phyloP scores from a whole-genome alignment of 2,113 vertebrate genomes.

The Chloroceryle aenea region DNA sequence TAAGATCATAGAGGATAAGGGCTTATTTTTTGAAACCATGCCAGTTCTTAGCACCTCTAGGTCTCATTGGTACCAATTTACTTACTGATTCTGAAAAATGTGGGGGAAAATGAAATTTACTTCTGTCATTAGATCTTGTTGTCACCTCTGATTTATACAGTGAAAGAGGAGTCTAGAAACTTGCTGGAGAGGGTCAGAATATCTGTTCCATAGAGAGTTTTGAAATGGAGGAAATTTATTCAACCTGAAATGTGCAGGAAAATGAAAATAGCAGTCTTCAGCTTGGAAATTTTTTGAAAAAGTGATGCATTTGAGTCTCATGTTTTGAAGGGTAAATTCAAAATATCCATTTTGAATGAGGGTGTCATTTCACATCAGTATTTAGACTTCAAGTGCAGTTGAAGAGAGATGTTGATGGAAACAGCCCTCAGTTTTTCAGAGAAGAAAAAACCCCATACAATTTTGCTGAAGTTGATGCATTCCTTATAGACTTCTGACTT shows the following conservation, averaged over 20 bases:
- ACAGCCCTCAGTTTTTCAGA: not conserved
- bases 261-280: not conserved
- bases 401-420: not conserved
- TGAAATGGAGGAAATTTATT: not conserved
- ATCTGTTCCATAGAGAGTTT: not conserved
- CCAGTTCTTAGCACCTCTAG: not conserved
- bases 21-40: not conserved
- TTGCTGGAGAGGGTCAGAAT: not conserved
- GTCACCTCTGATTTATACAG: not conserved
- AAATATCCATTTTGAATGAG: not conserved
- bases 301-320: not conserved
- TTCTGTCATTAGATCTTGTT: not conserved
- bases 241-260: not conserved
- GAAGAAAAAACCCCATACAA: not conserved
- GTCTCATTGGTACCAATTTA: not conserved
- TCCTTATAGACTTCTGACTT: not conserved
- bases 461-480: not conserved
- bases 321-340: not conserved
- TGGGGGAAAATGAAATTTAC: not conserved
- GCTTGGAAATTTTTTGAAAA: not conserved
- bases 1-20: not conserved
- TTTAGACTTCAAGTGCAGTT: not conserved
- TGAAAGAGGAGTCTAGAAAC: not conserved
- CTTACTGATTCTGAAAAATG: not conserved
- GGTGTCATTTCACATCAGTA: not conserved